Conservation (phyloP, 2,888 invertebrate genomes). For the Parthenolecanium corni region DNA sequence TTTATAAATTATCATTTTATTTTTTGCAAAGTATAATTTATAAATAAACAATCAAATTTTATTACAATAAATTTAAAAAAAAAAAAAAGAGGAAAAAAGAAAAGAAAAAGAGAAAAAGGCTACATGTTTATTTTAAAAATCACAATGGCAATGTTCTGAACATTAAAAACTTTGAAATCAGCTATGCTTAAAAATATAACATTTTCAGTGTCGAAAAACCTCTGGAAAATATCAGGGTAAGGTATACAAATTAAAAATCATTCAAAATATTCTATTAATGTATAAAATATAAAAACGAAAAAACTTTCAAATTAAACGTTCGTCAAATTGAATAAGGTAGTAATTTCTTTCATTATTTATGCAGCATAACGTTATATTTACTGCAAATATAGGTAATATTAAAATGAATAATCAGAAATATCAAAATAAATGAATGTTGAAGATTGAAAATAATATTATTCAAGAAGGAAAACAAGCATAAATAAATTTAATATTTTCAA, state of each 20-base stretch:
- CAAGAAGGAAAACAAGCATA: too few relatives aligned
- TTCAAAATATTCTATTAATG: conserved; percentile 25
- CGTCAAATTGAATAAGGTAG: too few relatives aligned
- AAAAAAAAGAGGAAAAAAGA: conserved; percentile 2
- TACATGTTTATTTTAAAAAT: conserved; percentile 23
- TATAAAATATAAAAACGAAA: conserved; percentile 26
- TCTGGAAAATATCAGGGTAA: conserved; percentile 25
- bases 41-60: conserved; percentile 27
- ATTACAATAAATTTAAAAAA: conserved; percentile 23
- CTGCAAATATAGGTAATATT: background rate
- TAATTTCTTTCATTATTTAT: too few relatives aligned
- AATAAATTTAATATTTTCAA: too few relatives aligned
- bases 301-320: background rate
- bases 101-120: conserved; percentile 11
- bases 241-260: conserved; percentile 26
- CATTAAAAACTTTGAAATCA: conserved; percentile 27
- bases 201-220: conserved; percentile 25
- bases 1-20: conserved; percentile 22
- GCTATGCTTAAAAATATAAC: conserved; percentile 28
- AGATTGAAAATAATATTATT: background rate
- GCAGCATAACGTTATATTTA: background rate
- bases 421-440: background rate
- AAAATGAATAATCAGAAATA: background rate
- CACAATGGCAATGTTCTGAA: conserved; percentile 29
- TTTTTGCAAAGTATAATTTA: conserved; percentile 27